Conservation (phyloP, 2,888 invertebrate species). For the Ischnus inquisitorius region DNA sequence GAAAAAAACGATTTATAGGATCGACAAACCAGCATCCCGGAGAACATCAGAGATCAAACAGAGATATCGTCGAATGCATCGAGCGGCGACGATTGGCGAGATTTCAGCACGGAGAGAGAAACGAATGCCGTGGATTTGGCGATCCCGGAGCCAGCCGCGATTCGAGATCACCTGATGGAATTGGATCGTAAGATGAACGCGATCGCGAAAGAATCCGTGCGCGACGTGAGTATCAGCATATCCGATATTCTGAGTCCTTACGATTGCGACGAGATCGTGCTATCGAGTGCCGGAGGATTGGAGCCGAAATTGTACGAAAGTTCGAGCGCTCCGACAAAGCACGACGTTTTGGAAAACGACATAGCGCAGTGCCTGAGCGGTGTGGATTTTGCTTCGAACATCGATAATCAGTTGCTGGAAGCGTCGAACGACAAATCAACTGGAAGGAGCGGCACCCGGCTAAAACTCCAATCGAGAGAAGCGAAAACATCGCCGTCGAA, state of each 20-base stretch:
- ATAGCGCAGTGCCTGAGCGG: conserved; percentile 46
- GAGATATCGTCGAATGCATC: background rate
- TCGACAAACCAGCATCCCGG: conserved; percentile 4
- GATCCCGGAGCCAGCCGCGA: conserved; percentile 13
- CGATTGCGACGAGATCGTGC: conserved; percentile 69
- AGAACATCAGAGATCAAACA: background rate
- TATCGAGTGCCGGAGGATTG: conserved; percentile 52
- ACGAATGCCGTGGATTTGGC: conserved; percentile 9
- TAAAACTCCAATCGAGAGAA: conserved; percentile 23
- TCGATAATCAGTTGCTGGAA: conserved; percentile 16
- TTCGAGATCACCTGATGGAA: conserved; percentile 72
- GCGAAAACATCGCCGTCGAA: conserved; percentile 26
- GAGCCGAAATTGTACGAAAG: conserved; percentile 40
- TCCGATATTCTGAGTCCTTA: conserved; percentile 70
- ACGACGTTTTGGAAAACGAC: conserved; percentile 42
- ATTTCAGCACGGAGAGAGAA: conserved; percentile 2
- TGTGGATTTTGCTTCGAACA: conserved; percentile 45
- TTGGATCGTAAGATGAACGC: conserved; percentile 73
- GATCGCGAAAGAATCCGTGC: conserved; percentile 66
- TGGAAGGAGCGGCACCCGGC: background rate
- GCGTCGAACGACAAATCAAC: background rate
- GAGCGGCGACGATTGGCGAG: conserved; percentile 5
- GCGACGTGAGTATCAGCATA: conserved; percentile 68
- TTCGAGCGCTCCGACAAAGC: background rate
- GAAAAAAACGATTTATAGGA: conserved; percentile 16